These are phyloP conservation scores for Agapornis canus DNA, from an alignment of 2,797 vertebrate genomes.

Conservation along the genomic window DNA sequence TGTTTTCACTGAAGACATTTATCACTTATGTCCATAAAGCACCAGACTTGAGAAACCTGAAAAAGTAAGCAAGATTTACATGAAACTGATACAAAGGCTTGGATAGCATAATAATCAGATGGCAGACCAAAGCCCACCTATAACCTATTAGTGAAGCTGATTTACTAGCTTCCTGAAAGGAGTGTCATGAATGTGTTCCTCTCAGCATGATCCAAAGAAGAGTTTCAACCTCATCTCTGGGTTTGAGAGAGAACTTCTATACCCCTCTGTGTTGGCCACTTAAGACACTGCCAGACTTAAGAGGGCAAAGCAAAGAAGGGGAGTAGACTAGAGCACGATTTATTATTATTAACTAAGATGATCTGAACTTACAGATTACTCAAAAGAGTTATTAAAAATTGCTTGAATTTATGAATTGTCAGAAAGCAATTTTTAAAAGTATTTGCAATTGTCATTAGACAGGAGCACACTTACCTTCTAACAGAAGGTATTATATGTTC, in stretches of 20 bases:
- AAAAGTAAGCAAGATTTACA: neutral
- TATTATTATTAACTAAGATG: neutral
- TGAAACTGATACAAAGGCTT: neutral
- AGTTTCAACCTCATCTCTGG: conserved; percentile 57
- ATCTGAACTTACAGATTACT: neutral
- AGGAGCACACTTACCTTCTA: neutral
- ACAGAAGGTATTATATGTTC: neutral
- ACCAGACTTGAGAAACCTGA: neutral
- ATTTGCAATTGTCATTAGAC: neutral
- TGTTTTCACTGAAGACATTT: neutral
- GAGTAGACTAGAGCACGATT: neutral
- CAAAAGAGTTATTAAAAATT: neutral
- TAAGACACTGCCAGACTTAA: conserved; percentile 73
- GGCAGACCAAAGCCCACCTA: neutral
- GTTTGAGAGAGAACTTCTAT: conserved; percentile 72
- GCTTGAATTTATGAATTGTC: neutral
- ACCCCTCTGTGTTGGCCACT: conserved; percentile 75
- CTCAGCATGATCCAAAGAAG: conserved; percentile 70
- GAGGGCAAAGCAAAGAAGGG: conserved; percentile 77
- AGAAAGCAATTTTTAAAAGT: neutral
- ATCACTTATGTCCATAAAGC: neutral
- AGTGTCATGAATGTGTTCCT: conserved; percentile 39
- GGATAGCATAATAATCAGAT: neutral
- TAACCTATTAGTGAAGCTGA: neutral
- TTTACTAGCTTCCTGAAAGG: neutral